phyloP scores from a whole-genome alignment of 1,140 invertebrate genomes.

The Diprion similis region DNA sequence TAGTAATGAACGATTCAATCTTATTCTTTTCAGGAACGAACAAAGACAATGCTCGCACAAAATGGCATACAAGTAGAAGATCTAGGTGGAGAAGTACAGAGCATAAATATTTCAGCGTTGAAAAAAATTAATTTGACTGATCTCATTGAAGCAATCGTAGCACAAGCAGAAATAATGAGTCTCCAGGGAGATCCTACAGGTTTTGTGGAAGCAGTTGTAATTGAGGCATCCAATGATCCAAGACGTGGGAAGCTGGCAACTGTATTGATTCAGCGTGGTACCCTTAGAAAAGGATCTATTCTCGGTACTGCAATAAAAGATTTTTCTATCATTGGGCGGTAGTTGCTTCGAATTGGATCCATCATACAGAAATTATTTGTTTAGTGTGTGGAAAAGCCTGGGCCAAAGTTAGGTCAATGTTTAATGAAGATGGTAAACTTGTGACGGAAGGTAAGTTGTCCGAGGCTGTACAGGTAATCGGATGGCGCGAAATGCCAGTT shows the following conservation, averaged over 20 bases:
- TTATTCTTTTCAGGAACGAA: slow-evolving; percentile 68
- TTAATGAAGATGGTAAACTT: slow-evolving; percentile 76
- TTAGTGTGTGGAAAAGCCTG: slow-evolving; percentile 80
- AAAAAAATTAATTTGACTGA: slow-evolving; percentile 80
- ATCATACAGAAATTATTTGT: neutral
- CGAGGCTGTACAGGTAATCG: slow-evolving; percentile 86
- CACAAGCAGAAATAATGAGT: slow-evolving; percentile 90
- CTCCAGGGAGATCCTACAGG: slow-evolving; percentile 84
- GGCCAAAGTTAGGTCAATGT: slow-evolving; percentile 88
- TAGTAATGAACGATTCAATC: neutral
- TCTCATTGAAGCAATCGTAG: slow-evolving; percentile 84
- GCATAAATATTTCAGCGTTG: slow-evolving; percentile 90
- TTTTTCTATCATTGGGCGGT: too few relatives aligned
- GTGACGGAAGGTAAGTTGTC: slow-evolving; percentile 78
- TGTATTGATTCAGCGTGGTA: slow-evolving; percentile 88
- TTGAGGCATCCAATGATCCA: slow-evolving; percentile 84
- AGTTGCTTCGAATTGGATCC: too few relatives aligned
- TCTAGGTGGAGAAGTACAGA: slow-evolving; percentile 91
- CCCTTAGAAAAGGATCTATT: slow-evolving; percentile 79
- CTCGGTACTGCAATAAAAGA: slow-evolving; percentile 58
- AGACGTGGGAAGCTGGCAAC: slow-evolving; percentile 86
- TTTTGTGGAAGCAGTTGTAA: slow-evolving; percentile 85
- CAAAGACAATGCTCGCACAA: slow-evolving; percentile 76
- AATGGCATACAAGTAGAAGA: slow-evolving; percentile 87
- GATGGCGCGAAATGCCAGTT: slow-evolving; percentile 86